Evolutionary conservation across 2,888 invertebrate species (phyloP).

Genomic region (Lycocerus yunnanus): DNA sequence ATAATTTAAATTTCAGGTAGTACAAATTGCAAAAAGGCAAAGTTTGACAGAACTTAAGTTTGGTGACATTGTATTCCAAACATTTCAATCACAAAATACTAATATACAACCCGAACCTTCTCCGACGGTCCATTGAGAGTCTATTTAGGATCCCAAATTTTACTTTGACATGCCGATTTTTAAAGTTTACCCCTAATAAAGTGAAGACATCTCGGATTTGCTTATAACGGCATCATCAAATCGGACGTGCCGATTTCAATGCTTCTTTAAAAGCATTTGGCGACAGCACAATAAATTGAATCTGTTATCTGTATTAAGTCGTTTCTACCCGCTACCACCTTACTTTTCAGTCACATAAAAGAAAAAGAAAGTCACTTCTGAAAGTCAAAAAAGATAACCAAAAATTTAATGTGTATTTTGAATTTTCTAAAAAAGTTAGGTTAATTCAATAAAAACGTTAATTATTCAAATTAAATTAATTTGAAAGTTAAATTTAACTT

Average conservation of each 20-base stretch:
- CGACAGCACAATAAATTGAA: conserved; percentile 24
- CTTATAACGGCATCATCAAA: conserved; percentile 35
- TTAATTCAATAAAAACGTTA: no score
- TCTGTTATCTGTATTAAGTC: neutral
- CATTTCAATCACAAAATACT: conserved; percentile 11
- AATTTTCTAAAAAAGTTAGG: no score
- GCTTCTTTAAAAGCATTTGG: conserved; percentile 28
- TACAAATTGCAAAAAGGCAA: neutral
- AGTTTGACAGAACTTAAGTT: neutral
- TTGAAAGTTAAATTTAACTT: no score
- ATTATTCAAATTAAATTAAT: no score
- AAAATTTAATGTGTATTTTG: no score
- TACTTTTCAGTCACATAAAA: neutral
- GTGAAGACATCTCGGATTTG: conserved; percentile 27
- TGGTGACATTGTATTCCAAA: conserved; percentile 16
- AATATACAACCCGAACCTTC: conserved; percentile 8
- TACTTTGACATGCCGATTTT: conserved; percentile 23
- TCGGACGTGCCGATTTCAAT: conserved; percentile 34
- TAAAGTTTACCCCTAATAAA: conserved; percentile 23
- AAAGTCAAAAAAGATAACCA: no score
- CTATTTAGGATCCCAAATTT: conserved; percentile 2
- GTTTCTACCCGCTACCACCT: neutral
- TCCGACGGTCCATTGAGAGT: conserved; percentile 3
- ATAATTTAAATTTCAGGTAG: neutral
- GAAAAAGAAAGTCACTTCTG: neutral